Base-by-base conservation (phyloP, 2,113 vertebrate genomes). In the Myiagra hebetior region DNA sequence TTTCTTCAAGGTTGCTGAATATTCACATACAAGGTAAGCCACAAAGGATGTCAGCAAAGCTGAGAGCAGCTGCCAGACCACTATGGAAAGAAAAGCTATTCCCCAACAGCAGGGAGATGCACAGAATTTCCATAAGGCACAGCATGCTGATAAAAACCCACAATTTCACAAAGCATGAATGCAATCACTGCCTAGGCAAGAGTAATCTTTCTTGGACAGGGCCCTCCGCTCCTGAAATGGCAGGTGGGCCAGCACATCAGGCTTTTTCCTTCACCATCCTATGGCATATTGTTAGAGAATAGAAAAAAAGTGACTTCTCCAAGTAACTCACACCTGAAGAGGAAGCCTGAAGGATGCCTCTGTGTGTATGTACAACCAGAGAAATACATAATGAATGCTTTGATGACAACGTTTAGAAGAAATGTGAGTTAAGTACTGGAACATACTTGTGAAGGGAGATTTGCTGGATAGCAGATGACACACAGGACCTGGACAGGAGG, bases 251-350 rank as follows among this genome's bases (percentile, higher is more conserved):
- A 68, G 47, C 28, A 39, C 4, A 39, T 22, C 21, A 55, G 20
- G 30, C 20, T 75, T 67, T 13, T 72, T 42, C 37, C 31, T 47
- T 50, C 64, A 31, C 37, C 10, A 11, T 44, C 30, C 26, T 39
- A 17, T 1, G 2, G 16, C 56, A 64, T 21, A 21, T 15, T 0
- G 0, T 11, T 73, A 33, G 28, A 74, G 37, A 46, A 44, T 1
- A 37, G 28, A 62, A 59, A 75, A 72, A 65, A 44, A 26, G 4
- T 4, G 15, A 62, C 4, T 13, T 88, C 26, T 85, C 24, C 24
- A 44, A 1, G 2, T 1, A 6, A 22, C 10, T 33, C 1, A 17
- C 9, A 16, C 26, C 37, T 47, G 20, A 78, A 37, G 24, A 69
- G 28, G 44, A 65, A 80, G 53, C 39, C 23, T 50, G 39, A 69